These are phyloP conservation scores for Lasioglossum calceatum DNA, from an alignment of 2,888 invertebrate genomes.

Conservation along the genomic window DNA sequence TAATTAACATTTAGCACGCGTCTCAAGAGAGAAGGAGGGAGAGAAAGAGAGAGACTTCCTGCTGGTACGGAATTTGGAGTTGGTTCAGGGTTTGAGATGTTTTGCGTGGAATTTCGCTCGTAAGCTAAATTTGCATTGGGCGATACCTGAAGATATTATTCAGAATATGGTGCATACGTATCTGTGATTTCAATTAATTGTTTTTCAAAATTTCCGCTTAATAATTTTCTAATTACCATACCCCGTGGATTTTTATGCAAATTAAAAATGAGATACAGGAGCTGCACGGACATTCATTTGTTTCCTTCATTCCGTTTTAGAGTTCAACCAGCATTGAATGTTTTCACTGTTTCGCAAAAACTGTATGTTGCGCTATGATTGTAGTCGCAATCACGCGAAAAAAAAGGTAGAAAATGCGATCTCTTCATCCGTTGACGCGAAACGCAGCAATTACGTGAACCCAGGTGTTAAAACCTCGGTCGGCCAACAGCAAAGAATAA, in stretches of 20 bases:
- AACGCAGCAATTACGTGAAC: not conserved
- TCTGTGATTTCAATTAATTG: not conserved
- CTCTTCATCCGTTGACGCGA: not conserved
- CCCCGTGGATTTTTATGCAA: not conserved
- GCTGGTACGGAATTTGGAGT: not conserved
- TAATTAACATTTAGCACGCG: constrained; percentile 6
- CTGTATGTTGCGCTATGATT: not conserved
- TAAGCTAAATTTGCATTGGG: not conserved
- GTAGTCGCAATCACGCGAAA: not conserved
- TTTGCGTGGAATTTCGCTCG: constrained; percentile 1
- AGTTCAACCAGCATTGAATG: too few species aligned
- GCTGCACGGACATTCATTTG: too few species aligned
- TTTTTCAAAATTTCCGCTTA: not conserved
- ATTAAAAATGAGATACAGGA: not conserved
- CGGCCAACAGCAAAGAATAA: not conserved
- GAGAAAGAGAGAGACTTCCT: not conserved
- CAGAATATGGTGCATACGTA: not conserved
- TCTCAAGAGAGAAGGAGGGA: not conserved
- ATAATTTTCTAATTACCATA: not conserved
- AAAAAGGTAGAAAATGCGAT: not conserved
- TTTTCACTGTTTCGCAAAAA: not conserved
- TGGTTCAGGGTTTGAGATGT: not conserved
- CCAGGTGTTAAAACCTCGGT: not conserved
- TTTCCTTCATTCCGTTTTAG: too few species aligned
- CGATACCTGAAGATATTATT: not conserved